Base-by-base conservation (phyloP, 1,140 invertebrate genomes). In the Schmidtea mediterranea region DNA sequence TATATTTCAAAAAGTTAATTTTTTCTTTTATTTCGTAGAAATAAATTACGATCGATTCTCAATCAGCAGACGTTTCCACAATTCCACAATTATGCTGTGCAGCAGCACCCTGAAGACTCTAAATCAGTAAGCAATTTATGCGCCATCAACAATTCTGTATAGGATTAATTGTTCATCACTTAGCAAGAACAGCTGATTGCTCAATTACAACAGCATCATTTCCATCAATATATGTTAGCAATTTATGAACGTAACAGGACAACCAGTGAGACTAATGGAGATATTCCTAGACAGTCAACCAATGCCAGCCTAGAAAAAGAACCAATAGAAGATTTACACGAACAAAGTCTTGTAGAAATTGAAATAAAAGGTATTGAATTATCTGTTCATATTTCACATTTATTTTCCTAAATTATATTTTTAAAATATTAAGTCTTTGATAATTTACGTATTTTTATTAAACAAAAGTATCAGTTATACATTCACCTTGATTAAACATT, bases 221-320 rank as follows among this genome's bases (percentile, higher is more conserved):
- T 90, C 61, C 82, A 90, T 59, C 84, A 92, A 59, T 95, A 94
- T 59, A 87, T 94, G 76, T 79, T 89, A 58, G 83, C 78, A 54
- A 61, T 78, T 8, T 73, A 75, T 54, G 73, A 74, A 52, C 75
- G 26, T 32, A 32, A 10, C 26, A 32, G 10, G 10, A 10, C 10
- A 3, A 10, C 10, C 3, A 32, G 10, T 32, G 26, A 32, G 10
- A 10, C 10, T 32, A 32, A 32, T 32, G 26, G 26, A 3, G 26
- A 32, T 32, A 10, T 32, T 6, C 10, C 26, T 6, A 32, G 10
- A 32, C 5, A 32, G 26, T 32, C 10, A 32, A 32, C 3, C 26
- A 3, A 32, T 32, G 3, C 10, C 10, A 10, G 10, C 10, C 10
- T 10, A 32, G 26, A 32, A 32, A 6, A 3, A 6, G 26, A 32